Base-by-base conservation (phyloP, 2,797 vertebrate genomes). In the Clangula hyemalis region DNA sequence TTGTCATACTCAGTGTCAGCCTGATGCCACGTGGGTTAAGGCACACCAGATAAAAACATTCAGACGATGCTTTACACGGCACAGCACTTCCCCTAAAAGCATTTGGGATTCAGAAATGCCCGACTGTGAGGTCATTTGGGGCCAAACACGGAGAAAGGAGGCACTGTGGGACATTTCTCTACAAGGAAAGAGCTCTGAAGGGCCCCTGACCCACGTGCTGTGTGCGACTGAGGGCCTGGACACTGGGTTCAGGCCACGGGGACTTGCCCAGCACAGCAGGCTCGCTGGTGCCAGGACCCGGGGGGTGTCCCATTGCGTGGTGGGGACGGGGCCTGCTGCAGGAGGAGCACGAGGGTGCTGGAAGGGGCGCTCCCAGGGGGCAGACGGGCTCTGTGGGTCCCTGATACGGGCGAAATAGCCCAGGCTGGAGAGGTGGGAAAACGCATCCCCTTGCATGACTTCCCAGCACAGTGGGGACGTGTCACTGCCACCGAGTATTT, bases 281-380 rank as follows among this genome's bases (percentile, higher is more conserved):
- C 11, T 38, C 10, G 11, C 10, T 53, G 51, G 51, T 16, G 24
- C 27, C 51, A 53, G 27, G 51, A 27, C 27, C 51, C 3, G 2
- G 8, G 27, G 8, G 14, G 15, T 32, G 8, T 30, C 38, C 28
- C 1, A 0, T 6, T 3, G 8, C 7, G 6, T 28, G 15, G 51
- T 53, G 28, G 20, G 25, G 11, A 9, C 0, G 0, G 22, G 39
- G 11, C 30, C 7, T 60, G 0, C 13, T 28, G 62, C 32, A 16
- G 1, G 3, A 51, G 47, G 27, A 51, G 11, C 66, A 22, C 0
- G 1, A 49, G 24, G 28, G 28, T 13, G 28, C 14, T 13, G 6
- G 39, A 8, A 64, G 24, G 21, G 28, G 70, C 21, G n/a, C 6
- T 68, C 24, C 32, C 27, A 1, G 17, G 34, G 24, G 18, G 18